phyloP scores from a whole-genome alignment of 2,888 invertebrate species.

The Drosophila dives region DNA sequence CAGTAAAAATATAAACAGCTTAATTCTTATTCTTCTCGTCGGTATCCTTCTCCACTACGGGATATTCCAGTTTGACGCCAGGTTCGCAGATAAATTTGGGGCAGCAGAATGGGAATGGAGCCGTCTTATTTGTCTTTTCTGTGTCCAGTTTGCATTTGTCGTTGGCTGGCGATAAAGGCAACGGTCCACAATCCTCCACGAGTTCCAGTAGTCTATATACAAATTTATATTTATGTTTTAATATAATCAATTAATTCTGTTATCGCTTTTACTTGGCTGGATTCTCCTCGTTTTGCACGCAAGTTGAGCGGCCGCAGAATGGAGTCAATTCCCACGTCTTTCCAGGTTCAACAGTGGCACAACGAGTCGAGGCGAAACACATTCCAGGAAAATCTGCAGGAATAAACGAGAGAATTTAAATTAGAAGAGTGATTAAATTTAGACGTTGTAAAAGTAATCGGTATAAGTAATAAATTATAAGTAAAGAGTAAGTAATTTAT shows the following conservation, averaged over 20 bases:
- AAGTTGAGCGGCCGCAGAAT: conserved; percentile 96
- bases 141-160: conserved; percentile 94
- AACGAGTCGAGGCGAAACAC: conserved; percentile 95
- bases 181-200: conserved; percentile 95
- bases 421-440: neutral
- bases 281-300: conserved; percentile 91
- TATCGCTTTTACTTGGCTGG: conserved; percentile 86
- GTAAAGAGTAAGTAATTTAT: neutral
- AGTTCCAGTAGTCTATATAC: conserved; percentile 89
- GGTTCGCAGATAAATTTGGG: conserved; percentile 94
- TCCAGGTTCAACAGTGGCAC: conserved; percentile 94
- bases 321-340: conserved; percentile 94
- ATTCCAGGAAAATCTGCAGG: conserved; percentile 93
- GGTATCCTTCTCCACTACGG: conserved; percentile 88
- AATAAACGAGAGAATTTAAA: neutral
- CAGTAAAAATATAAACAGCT: neutral
- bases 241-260: neutral
- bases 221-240: neutral
- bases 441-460: neutral
- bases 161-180: conserved; percentile 90
- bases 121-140: conserved; percentile 95
- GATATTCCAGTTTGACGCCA: conserved; percentile 93
- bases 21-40: conserved; percentile 59
- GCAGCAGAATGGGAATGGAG: conserved; percentile 94
- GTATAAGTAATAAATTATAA: no score